Percentiles rank a stretch among this genome's conserved stretches.
phyloP scores from a whole-genome alignment of 2,113 vertebrate genomes.

The Lanius collurio region DNA sequence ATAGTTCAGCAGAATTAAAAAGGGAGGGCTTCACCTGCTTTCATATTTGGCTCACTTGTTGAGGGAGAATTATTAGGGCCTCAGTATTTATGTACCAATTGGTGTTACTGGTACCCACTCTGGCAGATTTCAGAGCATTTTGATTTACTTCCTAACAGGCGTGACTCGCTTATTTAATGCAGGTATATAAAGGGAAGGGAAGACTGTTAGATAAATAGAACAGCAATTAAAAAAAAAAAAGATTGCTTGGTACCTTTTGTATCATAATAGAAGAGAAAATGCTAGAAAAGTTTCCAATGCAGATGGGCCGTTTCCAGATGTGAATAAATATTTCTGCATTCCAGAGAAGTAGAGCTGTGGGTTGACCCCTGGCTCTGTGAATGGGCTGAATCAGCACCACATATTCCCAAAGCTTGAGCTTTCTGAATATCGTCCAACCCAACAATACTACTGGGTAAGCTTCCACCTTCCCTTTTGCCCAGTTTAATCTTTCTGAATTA shows the following conservation, averaged over 20 bases:
- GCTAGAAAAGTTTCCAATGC: conserved; percentile 8
- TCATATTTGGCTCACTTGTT: conserved; percentile 42
- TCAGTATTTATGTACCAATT: conserved; percentile 52
- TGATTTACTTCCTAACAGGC: conserved; percentile 13
- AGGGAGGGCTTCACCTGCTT: neutral
- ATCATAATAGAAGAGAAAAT: neutral
- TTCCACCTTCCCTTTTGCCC: conserved; percentile 40
- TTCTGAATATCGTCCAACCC: neutral
- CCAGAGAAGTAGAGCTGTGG: conserved; percentile 47
- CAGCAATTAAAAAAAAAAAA: neutral
- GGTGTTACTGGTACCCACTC: conserved; percentile 15
- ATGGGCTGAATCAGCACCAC: conserved; percentile 54
- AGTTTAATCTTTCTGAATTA: conserved; percentile 40
- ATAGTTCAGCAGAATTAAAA: neutral
- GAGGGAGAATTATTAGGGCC: neutral
- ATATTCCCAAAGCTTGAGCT: conserved; percentile 37
- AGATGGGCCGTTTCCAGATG: conserved; percentile 48
- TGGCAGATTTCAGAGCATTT: conserved; percentile 15
- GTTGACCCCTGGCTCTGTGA: conserved; percentile 49
- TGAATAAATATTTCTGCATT: conserved; percentile 64
- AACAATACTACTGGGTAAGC: neutral
- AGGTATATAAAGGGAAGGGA: neutral
- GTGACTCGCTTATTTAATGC: neutral
- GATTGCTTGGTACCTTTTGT: neutral
- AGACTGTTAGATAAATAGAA: neutral